Conservation (phyloP, 2,888 invertebrate species). For the Amiota communis region DNA sequence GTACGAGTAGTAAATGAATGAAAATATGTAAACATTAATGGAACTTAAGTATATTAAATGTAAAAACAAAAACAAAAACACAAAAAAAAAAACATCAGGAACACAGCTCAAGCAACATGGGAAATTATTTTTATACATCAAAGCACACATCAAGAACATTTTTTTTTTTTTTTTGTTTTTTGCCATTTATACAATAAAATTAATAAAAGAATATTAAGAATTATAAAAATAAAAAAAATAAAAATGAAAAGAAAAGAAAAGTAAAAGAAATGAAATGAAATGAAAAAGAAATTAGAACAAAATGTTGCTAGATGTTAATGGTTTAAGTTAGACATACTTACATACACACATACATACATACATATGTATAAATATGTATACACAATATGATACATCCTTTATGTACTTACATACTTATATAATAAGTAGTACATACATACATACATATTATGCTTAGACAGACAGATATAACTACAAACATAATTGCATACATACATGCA, state of each 20-base stretch:
- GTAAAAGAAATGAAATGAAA: slow-evolving; percentile 6
- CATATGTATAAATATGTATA: slow-evolving; percentile 16
- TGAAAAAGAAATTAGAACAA: not conserved
- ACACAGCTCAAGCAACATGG: slow-evolving; percentile 57
- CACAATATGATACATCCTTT: slow-evolving; percentile 36
- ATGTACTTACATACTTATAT: too few relatives aligned
- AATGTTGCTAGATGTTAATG: too few relatives aligned
- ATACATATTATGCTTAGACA: slow-evolving; percentile 38
- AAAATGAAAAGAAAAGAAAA: not conserved
- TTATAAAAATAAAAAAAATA: not conserved
- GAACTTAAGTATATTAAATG: not conserved
- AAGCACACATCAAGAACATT: slow-evolving; percentile 1
- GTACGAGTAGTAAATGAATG: slow-evolving; percentile 18
- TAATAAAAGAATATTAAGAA: not conserved
- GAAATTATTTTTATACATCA: slow-evolving; percentile 35
- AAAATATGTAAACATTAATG: slow-evolving; percentile 24
- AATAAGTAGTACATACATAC: not conserved
- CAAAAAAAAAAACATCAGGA: slow-evolving; percentile 51
- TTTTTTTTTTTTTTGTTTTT: slow-evolving; percentile 15
- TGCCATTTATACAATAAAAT: not conserved
- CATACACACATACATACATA: slow-evolving; percentile 31
- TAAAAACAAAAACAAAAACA: slow-evolving; percentile 19
- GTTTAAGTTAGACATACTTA: slow-evolving; percentile 33
- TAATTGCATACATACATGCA: slow-evolving; percentile 36
- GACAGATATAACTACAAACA: slow-evolving; percentile 34